Evolutionary conservation across 1,140 invertebrate genomes (phyloP).

Genomic region (Stegodyphus dumicola): DNA sequence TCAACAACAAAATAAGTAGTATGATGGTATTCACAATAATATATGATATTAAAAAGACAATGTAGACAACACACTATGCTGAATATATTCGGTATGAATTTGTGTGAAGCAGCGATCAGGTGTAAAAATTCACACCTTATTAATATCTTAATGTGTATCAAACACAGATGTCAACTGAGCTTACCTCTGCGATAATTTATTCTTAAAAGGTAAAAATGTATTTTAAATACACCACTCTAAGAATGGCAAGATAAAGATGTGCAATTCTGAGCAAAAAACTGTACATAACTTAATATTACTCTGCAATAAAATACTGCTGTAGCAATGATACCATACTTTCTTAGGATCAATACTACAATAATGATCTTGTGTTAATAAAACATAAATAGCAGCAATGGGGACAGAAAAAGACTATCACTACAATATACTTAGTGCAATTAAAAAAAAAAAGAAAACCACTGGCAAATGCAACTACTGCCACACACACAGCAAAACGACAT

Average conservation of each 20-base stretch:
- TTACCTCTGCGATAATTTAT: background rate
- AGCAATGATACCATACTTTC: too few species aligned
- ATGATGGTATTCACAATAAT: background rate
- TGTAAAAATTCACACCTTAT: conserved; percentile 3
- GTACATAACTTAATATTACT: conserved; percentile 18
- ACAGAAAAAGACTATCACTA: conserved; percentile 52
- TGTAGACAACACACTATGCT: conserved; percentile 23
- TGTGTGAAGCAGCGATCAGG: conserved; percentile 41
- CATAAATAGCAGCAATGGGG: conserved; percentile 59
- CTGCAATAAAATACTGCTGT: too few species aligned
- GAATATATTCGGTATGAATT: conserved; percentile 14
- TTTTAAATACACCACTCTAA: background rate
- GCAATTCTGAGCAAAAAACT: conserved; percentile 19
- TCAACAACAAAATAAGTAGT: conserved; percentile 43
- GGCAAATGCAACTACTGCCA: conserved; percentile 56
- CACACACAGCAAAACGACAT: conserved; percentile 50
- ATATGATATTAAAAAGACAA: background rate
- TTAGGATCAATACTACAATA: too few species aligned
- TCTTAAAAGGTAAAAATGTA: background rate
- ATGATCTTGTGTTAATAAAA: background rate
- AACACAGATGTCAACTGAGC: background rate
- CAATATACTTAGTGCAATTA: conserved; percentile 54
- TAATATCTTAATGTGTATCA: background rate
- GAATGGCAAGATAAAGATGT: conserved; percentile 17
- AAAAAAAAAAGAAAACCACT: conserved; percentile 52